These are phyloP conservation scores for Habrosyne pyritoides DNA, from an alignment of 2,888 invertebrate species.

Conservation along the genomic window DNA sequence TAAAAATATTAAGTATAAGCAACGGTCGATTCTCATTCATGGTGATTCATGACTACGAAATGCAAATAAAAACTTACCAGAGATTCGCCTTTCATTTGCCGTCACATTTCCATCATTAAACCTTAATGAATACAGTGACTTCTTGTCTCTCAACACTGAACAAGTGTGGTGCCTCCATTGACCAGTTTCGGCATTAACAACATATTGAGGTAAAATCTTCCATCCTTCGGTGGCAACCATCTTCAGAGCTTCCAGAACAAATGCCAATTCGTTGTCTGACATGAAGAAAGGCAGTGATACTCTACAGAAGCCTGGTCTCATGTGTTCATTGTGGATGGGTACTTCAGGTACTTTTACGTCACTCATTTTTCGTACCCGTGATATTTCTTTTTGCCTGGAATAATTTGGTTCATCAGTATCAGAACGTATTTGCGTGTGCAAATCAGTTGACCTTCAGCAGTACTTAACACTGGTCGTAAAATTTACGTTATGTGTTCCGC, in stretches of 20 bases:
- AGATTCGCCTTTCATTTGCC: slow-evolving; percentile 87
- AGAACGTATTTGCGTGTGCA: slow-evolving; percentile 23
- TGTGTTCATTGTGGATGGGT: slow-evolving; percentile 85
- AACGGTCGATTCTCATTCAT: background rate
- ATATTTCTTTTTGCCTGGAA: slow-evolving; percentile 76
- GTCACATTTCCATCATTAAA: slow-evolving; percentile 90
- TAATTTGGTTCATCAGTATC: slow-evolving; percentile 14
- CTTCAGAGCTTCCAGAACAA: slow-evolving; percentile 91
- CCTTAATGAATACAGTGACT: slow-evolving; percentile 90
- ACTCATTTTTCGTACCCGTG: slow-evolving; percentile 70
- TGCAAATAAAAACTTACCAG: slow-evolving; percentile 65
- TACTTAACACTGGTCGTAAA: slow-evolving; percentile 35
- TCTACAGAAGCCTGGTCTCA: slow-evolving; percentile 93
- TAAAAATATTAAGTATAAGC: slow-evolving; percentile 23
- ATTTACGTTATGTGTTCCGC: slow-evolving; percentile 2
- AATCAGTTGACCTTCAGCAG: slow-evolving; percentile 37
- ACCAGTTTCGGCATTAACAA: slow-evolving; percentile 93
- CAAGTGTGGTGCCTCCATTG: slow-evolving; percentile 95
- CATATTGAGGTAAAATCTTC: slow-evolving; percentile 94
- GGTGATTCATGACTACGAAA: background rate
- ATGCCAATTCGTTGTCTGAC: slow-evolving; percentile 90
- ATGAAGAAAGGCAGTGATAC: slow-evolving; percentile 94
- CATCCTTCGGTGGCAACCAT: slow-evolving; percentile 95
- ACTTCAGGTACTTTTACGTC: slow-evolving; percentile 71
- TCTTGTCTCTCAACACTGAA: slow-evolving; percentile 90